phyloP scores from a whole-genome alignment of 2,888 invertebrate species.

The Apamea crenata region DNA sequence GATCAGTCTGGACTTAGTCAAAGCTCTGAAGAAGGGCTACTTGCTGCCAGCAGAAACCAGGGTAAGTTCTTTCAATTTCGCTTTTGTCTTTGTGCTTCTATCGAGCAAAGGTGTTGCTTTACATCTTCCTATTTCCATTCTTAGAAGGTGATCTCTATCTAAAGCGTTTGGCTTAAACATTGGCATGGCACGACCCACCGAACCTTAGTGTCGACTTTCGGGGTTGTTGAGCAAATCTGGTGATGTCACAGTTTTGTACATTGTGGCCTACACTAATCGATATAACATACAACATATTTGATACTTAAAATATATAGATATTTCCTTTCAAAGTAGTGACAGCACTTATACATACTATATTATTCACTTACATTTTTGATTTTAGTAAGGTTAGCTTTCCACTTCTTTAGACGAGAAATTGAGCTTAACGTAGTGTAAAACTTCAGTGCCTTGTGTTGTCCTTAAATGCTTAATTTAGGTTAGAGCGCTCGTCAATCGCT shows the following conservation, averaged over 20 bases:
- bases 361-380: conserved; percentile 72
- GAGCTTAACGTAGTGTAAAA: conserved; percentile 65
- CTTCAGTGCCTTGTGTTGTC: conserved; percentile 77
- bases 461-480: conserved; percentile 86
- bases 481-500: conserved; percentile 79
- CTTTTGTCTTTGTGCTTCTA: conserved; percentile 83
- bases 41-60: conserved; percentile 97
- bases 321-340: conserved; percentile 68
- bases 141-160: conserved; percentile 85
- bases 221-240: conserved; percentile 75
- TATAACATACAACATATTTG: conserved; percentile 68
- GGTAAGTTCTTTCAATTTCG: conserved; percentile 92
- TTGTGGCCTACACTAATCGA: conserved; percentile 77
- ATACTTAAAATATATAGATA: conserved; percentile 55
- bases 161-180: conserved; percentile 88
- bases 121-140: conserved; percentile 85
- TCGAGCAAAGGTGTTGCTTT: conserved; percentile 89
- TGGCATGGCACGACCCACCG: conserved; percentile 89
- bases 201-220: conserved; percentile 80
- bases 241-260: conserved; percentile 79
- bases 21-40: conserved; percentile 96
- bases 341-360: conserved; percentile 73
- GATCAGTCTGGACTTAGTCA: conserved; percentile 93
- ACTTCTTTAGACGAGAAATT: conserved; percentile 65
- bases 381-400: conserved; percentile 71